These are phyloP conservation scores for Cryptoprocta ferox DNA, from an alignment of 2,797 vertebrate genomes.

Conservation along the genomic window DNA sequence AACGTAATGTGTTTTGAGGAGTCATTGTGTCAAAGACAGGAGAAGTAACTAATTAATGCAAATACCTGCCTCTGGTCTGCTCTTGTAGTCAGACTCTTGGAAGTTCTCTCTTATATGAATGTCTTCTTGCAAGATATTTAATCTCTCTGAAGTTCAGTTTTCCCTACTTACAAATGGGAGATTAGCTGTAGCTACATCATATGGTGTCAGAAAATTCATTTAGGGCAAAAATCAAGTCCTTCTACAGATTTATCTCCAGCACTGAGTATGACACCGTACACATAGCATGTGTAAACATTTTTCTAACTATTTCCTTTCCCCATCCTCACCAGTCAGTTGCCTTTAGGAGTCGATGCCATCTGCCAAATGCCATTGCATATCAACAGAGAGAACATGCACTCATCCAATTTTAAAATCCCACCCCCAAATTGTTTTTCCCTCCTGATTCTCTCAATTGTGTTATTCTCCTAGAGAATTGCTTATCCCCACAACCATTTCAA, in stretches of 20 bases:
- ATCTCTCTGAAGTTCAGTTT: neutral
- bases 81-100: neutral
- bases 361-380: neutral
- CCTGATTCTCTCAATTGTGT: neutral
- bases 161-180: neutral
- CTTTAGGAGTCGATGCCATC: neutral
- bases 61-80: neutral
- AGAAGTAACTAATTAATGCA: neutral
- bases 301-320: neutral
- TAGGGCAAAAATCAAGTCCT: neutral
- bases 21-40: neutral
- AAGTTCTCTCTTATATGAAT: neutral
- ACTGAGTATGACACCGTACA: neutral
- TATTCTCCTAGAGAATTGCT: neutral
- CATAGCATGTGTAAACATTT: neutral
- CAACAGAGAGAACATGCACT: neutral
- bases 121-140: neutral
- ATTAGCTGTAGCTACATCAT: neutral
- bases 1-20: neutral
- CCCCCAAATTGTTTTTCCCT: neutral
- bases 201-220: neutral
- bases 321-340: neutral
- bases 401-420: neutral
- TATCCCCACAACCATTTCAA: neutral
- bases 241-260: neutral